phyloP scores from a whole-genome alignment of 2,113 vertebrate species.

The Tamias sibiricus region DNA sequence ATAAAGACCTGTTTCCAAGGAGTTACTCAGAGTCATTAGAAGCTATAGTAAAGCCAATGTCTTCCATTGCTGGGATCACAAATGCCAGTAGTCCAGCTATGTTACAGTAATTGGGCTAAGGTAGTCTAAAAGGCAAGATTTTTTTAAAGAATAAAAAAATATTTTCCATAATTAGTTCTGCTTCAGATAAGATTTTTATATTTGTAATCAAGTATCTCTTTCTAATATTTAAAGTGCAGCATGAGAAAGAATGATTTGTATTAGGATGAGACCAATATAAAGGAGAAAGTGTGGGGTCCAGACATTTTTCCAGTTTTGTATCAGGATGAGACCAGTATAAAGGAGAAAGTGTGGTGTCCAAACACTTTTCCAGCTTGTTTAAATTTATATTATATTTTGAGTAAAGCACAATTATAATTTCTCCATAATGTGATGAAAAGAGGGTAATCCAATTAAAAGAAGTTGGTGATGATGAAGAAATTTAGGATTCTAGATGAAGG shows the following conservation, averaged over 20 bases:
- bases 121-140: neutral
- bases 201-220: neutral
- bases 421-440: fast-evolving
- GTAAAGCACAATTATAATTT: neutral
- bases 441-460: neutral
- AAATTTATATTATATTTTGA: neutral
- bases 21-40: neutral
- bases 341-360: fast-evolving
- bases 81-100: neutral
- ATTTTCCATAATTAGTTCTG: neutral
- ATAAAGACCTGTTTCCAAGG: neutral
- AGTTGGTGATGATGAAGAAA: too few relatives aligned
- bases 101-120: neutral
- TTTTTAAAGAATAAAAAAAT: neutral
- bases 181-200: neutral
- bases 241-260: neutral
- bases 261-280: neutral
- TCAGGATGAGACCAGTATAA: neutral
- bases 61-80: neutral
- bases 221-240: neutral
- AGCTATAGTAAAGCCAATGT: neutral
- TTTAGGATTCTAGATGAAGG: neutral
- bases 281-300: fast-evolving
- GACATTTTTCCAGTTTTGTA: neutral
- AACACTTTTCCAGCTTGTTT: neutral